Evolutionary conservation across 2,797 vertebrate genomes (phyloP), one percentile per base, ranked within the genome.

Genomic region (Tenualosa ilisha): DNA sequence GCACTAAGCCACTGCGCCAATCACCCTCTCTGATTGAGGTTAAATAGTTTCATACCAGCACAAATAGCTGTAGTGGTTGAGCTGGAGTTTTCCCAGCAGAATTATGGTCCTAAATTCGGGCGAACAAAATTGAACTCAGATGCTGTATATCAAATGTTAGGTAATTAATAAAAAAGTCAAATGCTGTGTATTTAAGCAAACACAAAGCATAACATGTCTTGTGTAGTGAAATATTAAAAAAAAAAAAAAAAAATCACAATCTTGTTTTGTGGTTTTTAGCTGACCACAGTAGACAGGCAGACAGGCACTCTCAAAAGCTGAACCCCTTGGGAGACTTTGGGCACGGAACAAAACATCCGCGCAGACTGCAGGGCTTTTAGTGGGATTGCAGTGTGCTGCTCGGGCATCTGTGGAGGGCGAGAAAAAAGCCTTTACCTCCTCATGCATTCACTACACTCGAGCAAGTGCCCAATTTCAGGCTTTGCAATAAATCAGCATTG

Each of bases 361-460:
- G 17, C 68, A 75, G 68, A 43, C 68, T 43, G 68, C 68, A 43
- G 37, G 68, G 68, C 68, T 75, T 75, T 75, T 75, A 75, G 68
- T 40, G 68, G 31, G 17, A 43, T 75, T 75, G 68, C 68, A 75
- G 15, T 75, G 68, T 75, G 68, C 6, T 20, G 17, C 68, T 22
- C 68, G 15, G 68, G 68, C 68, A 75, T 75, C 68, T 75, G 68
- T 43, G 68, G 68, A 75, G 68, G 65, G 65, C 26, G 65, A 75
- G 68, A 75, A 43, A 68, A 51, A 75, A 24, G 37, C 68, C 37
- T 75, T 75, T 22, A 7, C 31, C 31, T 43, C 15, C 31, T 75
- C 68, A 37, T 75, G 31, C 37, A 20, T 72, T 37, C 65, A 26
- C 65, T 72, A 4, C 65, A 26, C 65, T 72, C 13, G 17, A 43